phyloP scores from a whole-genome alignment of 2,888 invertebrate genomes.

The Ephialtes manifestator region DNA sequence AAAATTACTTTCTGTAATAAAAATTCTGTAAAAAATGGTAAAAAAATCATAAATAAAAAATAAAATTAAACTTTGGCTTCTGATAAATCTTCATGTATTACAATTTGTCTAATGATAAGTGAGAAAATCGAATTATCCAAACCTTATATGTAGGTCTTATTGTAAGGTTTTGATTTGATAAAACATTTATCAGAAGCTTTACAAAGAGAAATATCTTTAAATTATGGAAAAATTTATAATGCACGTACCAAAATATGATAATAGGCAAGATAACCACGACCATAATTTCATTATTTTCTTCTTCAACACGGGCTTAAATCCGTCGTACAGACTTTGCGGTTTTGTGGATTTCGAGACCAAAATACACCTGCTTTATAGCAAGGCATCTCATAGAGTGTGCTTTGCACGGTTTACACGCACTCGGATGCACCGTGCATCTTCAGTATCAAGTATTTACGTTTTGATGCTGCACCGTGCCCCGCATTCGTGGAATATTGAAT shows the following conservation, averaged over 20 bases:
- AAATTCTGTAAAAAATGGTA: no score
- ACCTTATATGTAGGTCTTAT: no score
- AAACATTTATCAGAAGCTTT: not conserved
- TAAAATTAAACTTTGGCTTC: no score
- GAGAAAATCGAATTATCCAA: not conserved
- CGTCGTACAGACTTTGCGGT: conserved; percentile 37
- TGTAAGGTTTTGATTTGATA: not conserved
- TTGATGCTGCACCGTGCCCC: conserved; percentile 67
- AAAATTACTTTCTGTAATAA: no score
- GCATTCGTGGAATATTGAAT: conserved; percentile 73
- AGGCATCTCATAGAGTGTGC: conserved; percentile 28
- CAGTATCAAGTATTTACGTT: conserved; percentile 71
- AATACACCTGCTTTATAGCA: conserved; percentile 19
- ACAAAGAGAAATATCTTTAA: not conserved
- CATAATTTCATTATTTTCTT: conserved; percentile 20
- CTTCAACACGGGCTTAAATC: not conserved
- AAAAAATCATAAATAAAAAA: no score
- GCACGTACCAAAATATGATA: not conserved
- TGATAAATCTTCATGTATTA: no score
- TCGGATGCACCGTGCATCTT: conserved; percentile 20
- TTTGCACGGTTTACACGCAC: conserved; percentile 46
- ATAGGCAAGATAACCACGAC: conserved; percentile 13
- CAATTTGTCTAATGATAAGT: not conserved
- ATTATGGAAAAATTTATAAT: not conserved
- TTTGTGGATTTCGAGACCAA: conserved; percentile 1